Evolutionary conservation across 1,140 invertebrate species (phyloP).

Genomic region (Protaetia brevitarsis): DNA sequence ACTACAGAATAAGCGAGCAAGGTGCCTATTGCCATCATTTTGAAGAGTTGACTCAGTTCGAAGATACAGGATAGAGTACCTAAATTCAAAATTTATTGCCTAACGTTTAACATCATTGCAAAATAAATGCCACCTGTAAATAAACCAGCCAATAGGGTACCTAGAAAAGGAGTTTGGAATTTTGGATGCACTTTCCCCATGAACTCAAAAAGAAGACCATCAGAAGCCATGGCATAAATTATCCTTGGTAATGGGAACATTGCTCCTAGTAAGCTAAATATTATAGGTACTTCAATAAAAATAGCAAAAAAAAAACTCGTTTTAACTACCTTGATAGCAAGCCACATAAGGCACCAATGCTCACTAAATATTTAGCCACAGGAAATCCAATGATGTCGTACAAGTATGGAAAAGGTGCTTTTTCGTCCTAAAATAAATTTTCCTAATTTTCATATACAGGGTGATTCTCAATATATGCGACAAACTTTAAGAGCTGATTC

Average conservation of each 20-base stretch:
- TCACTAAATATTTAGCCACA: conserved; percentile 70
- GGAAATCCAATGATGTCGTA: conserved; percentile 66
- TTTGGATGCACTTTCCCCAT: conserved; percentile 65
- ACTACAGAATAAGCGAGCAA: conserved; percentile 83
- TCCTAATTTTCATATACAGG: not conserved
- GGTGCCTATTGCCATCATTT: conserved; percentile 89
- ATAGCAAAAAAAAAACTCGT: not conserved
- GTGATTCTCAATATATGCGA: no score
- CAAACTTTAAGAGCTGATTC: no score
- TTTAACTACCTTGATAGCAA: conserved; percentile 60
- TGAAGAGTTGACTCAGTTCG: conserved; percentile 69
- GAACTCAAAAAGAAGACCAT: conserved; percentile 76
- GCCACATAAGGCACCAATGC: conserved; percentile 69
- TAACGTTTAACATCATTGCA: no score
- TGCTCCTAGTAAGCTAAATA: conserved; percentile 72
- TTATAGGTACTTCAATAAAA: not conserved
- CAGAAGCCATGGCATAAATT: conserved; percentile 83
- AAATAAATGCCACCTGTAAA: no score
- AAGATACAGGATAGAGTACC: conserved; percentile 74
- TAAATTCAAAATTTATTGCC: no score
- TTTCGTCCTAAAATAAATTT: conserved; percentile 53
- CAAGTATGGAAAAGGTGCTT: conserved; percentile 69
- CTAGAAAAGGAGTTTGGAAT: conserved; percentile 77
- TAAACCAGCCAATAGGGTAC: conserved; percentile 72
- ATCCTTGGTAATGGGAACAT: conserved; percentile 84